Base-by-base conservation (phyloP, 2,888 invertebrate genomes). In the Stramonita haemastoma region DNA sequence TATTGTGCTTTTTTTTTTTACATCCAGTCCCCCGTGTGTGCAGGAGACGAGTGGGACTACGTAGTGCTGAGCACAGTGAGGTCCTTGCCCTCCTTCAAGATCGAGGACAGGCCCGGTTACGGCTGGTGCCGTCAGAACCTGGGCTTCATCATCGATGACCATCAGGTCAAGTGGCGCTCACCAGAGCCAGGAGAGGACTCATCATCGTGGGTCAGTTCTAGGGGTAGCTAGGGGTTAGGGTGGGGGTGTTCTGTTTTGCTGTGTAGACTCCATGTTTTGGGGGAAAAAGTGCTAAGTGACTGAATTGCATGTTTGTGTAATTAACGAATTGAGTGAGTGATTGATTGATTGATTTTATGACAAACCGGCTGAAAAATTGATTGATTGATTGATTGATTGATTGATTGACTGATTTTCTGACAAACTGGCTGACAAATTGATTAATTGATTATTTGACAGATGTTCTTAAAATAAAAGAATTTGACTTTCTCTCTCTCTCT, bases 91-190 rank as follows among this genome's bases (percentile, higher is more conserved):
- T 46, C 83, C 46, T 85, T 89, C 66, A 91, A 91, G 87, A 93
- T 93, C 6, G 92, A 93, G 46, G 83, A 86, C 17, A 46, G 84
- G 29, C 93, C 94, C 17, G 91, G 92, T 8, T 86, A 83, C 34
- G 92, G 91, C 73, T 94, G 94, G 94, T 89, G 91, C 29, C 84
- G 85, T 8, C 90, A 91, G n/a, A 90, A 94, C 87, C 92, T 94
- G 36, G 94, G 94, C 29, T 94, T 94, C 87, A 93, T 94, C 70
- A 91, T 91, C 13, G 93, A 94, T 87, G 89, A 79, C 17, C 91
- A 94, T 89, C 93, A 94, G 90, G 91, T 93, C 85, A 94, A 94
- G 94, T 94, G 83, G 94, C 93, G 5, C 87, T 94, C 57, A 94
- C 94, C 32, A 86, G 94, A 73, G 94, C 94, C 11, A 73, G 91